Percentiles rank a stretch among this genome's conserved stretches.
phyloP scores from a whole-genome alignment of 2,113 vertebrate genomes.

The Vidua macroura region DNA sequence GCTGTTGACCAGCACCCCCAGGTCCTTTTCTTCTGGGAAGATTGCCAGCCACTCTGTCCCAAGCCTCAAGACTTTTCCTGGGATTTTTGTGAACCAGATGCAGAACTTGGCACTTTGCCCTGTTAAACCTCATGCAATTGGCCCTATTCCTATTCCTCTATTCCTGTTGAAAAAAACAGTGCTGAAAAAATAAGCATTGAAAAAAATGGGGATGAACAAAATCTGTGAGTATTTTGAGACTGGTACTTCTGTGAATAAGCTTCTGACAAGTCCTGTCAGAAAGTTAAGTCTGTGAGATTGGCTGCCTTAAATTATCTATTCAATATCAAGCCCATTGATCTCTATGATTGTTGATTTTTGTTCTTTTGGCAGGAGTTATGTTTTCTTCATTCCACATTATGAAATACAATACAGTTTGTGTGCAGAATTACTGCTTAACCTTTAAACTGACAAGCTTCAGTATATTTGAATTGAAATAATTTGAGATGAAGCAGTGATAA shows the following conservation, averaged over 20 bases:
- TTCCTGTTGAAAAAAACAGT: not conserved
- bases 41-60: not conserved
- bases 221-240: not conserved
- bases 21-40: rapidly evolving
- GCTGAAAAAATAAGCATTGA: not conserved
- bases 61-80: too few relatives aligned
- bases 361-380: not conserved
- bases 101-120: not conserved
- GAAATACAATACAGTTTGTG: not conserved
- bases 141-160: not conserved
- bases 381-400: not conserved
- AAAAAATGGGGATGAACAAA: not conserved
- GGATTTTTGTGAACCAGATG: not conserved
- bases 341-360: not conserved
- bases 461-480: not conserved
- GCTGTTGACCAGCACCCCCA: rapidly evolving
- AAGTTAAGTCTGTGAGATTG: not conserved
- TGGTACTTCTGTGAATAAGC: not conserved
- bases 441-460: not conserved
- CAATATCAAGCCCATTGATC: not conserved
- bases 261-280: not conserved
- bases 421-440: not conserved
- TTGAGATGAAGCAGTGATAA: not conserved
- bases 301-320: not conserved
- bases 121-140: not conserved